Conservation (phyloP, 1,140 invertebrate genomes). For the Brachionus manjavacas region DNA sequence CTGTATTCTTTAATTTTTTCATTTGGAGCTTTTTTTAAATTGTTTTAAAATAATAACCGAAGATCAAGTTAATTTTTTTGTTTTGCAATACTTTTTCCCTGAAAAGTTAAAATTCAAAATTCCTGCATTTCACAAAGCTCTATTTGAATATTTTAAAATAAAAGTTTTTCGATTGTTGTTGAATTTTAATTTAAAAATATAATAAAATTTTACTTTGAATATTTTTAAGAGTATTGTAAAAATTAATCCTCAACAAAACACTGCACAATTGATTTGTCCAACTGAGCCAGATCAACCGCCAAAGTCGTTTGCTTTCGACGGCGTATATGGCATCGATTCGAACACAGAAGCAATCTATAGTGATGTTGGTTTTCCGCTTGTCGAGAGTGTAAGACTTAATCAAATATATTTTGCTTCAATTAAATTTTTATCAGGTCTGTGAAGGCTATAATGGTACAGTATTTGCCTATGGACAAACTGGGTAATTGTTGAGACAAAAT, state of each 20-base stretch:
- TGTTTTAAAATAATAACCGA: background rate
- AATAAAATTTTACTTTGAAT: background rate
- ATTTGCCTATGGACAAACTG: conserved; percentile 63
- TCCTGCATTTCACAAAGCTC: no score
- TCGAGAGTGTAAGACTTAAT: conserved; percentile 61
- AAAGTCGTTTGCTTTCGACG: conserved; percentile 73
- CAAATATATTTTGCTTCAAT: background rate
- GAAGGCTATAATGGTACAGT: conserved; percentile 63
- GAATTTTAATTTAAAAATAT: no score
- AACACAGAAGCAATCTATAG: conserved; percentile 67
- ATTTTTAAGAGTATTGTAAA: conserved; percentile 66
- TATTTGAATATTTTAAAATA: no score
- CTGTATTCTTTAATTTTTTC: conserved; percentile 14
- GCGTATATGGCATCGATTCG: conserved; percentile 63
- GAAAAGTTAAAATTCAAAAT: no score
- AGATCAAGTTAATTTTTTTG: no score
- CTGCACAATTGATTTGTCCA: conserved; percentile 63
- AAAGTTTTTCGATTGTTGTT: no score
- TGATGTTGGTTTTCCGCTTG: conserved; percentile 66
- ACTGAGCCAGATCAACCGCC: conserved; percentile 62
- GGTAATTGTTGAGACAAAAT: conserved; percentile 43
- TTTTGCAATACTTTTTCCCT: no score
- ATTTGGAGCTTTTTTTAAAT: background rate
- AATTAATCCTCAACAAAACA: conserved; percentile 64
- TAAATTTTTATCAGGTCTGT: conserved; percentile 61